Conservation (phyloP, 2,113 vertebrate species). For the Lagenorhynchus albirostris region DNA sequence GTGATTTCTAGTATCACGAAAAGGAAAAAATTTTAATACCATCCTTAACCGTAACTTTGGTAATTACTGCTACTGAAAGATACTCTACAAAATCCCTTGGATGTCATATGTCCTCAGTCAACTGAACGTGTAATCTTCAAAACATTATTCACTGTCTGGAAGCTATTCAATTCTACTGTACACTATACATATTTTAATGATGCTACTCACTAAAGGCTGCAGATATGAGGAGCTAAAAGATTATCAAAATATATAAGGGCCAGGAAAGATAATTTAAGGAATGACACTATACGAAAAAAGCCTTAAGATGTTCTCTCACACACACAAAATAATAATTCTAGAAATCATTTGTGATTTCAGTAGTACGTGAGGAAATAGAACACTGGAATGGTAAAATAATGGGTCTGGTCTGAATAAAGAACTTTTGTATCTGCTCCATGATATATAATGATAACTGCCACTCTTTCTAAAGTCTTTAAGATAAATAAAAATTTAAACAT, state of each 20-base stretch:
- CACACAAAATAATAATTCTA: neutral
- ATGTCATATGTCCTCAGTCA: neutral
- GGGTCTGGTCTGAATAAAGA: neutral
- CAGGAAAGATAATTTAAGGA: neutral
- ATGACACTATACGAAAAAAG: neutral
- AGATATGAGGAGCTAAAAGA: neutral
- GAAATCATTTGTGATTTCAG: neutral
- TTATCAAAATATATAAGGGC: fast-evolving
- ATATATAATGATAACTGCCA: neutral
- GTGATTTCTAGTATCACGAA: too few relatives aligned
- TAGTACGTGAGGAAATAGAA: neutral
- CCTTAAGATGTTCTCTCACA: neutral
- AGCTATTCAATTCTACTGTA: neutral
- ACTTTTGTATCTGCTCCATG: neutral
- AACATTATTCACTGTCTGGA: neutral
- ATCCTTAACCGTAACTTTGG: neutral
- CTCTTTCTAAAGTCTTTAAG: neutral
- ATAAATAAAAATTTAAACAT: neutral
- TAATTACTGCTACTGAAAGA: neutral
- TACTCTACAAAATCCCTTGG: neutral
- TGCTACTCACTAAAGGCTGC: neutral
- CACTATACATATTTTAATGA: neutral
- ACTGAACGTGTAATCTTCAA: too few relatives aligned
- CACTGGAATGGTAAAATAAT: neutral
- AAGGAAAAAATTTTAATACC: neutral